phyloP scores from a whole-genome alignment of 2,797 vertebrate genomes.

The Myripristis murdjan region DNA sequence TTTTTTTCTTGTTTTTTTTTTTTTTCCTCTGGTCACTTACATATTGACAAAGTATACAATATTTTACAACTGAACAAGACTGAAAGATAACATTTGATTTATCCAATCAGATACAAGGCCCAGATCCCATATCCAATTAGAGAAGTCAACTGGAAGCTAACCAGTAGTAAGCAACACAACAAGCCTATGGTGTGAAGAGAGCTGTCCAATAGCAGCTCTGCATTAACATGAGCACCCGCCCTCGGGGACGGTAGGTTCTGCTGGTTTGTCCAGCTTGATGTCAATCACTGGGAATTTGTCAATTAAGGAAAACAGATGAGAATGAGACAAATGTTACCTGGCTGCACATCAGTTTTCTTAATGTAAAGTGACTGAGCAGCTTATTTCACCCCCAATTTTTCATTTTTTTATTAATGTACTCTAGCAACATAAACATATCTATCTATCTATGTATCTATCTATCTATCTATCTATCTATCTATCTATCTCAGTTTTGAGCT shows the following conservation, averaged over 20 bases:
- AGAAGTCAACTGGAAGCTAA: slow-evolving; percentile 92
- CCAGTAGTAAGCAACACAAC: slow-evolving; percentile 95
- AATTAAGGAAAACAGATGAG: slow-evolving; percentile 69
- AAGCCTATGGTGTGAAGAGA: slow-evolving; percentile 91
- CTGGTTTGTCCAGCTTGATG: slow-evolving; percentile 94
- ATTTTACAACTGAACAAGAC: slow-evolving; percentile 92
- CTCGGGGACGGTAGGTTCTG: slow-evolving; percentile 89
- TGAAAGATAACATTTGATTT: slow-evolving; percentile 87
- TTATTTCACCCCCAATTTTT: not conserved
- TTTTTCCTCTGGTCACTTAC: slow-evolving; percentile 89
- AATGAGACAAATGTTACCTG: not conserved
- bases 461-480: slow-evolving; percentile 1
- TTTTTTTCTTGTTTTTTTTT: slow-evolving; percentile 71
- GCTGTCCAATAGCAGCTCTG: slow-evolving; percentile 81
- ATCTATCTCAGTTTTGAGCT: not conserved
- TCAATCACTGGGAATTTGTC: slow-evolving; percentile 87
- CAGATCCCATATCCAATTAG: slow-evolving; percentile 87
- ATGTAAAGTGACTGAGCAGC: not conserved
- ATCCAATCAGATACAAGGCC: slow-evolving; percentile 85
- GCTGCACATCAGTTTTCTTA: not conserved
- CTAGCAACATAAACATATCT: no score
- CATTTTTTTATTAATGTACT: no score
- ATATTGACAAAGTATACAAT: slow-evolving; percentile 94
- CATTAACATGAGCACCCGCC: slow-evolving; percentile 95
- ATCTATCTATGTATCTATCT: not conserved